Base-by-base conservation (phyloP, 2,888 invertebrate species). In the Branchellion lobata region DNA sequence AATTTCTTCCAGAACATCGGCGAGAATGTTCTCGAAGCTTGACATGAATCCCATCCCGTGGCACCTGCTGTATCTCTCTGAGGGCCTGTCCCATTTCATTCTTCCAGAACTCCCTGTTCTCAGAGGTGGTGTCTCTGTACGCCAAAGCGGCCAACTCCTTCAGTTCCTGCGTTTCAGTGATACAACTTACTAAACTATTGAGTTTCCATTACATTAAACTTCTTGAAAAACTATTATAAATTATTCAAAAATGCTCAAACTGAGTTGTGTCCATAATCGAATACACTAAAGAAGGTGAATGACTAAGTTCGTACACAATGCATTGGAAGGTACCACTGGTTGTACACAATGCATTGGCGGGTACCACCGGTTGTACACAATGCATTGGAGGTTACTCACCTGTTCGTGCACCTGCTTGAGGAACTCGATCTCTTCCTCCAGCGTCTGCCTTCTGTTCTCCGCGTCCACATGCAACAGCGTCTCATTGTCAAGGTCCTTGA, bases 81-180 rank as follows among this genome's bases (percentile, higher is more conserved):
- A 90, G 88, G 71, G 89, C 88, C 80, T 87, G 85, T 1, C 88
- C 86, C 80, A 90, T 84, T 83, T 90, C 89, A 83, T 87, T 89
- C 85, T 89, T 89, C 89, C 90, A 90, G 87, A 87, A 90, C 83
- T 89, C 89, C 40, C 89, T 85, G 86, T 90, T 89, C 84, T 90
- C 89, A 69, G 86, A 86, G 1, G 89, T 89, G 1, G 89, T 89
- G 84, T 90, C 89, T 61, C 89, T 85, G 84, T 88, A 87, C 14
- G 88, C 88, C 81, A 88, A 85, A 27, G 88, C 88, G 53, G 89
- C 88, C 73, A 89, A 85, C 80, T 89, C 89, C 84, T 89, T 89
- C 84, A 90, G 84, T 84, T 89, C 89, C 87, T 88, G 81, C 14
- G 47, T 74, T 24, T 11, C 8, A 24, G n/a, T n/a, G n/a, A 74